phyloP scores from a whole-genome alignment of 2,797 vertebrate species.

The Protosalanx chinensis region DNA sequence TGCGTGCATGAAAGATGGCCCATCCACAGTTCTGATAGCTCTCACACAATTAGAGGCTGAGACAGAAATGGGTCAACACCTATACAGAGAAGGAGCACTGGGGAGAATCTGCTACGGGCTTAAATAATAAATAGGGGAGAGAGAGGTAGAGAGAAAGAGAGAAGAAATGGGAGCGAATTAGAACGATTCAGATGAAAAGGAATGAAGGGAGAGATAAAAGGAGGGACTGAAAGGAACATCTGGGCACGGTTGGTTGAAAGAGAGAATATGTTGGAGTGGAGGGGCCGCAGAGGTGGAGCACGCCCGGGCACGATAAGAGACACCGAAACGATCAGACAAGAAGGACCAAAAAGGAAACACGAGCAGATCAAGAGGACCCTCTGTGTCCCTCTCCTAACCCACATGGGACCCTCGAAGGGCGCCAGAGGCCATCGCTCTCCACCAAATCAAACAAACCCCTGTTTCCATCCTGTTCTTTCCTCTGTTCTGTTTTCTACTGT shows the following conservation, averaged over 20 bases:
- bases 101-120: constrained; percentile 47
- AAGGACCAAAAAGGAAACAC: constrained; percentile 36
- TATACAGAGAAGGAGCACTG: constrained; percentile 45
- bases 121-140: constrained; percentile 63
- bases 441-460: constrained; percentile 33
- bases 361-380: constrained; percentile 36
- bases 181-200: constrained; percentile 49
- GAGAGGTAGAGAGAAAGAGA: too few species aligned
- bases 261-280: constrained; percentile 23
- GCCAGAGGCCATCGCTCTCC: constrained; percentile 23
- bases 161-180: constrained; percentile 44
- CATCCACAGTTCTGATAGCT: constrained; percentile 27
- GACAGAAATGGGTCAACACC: constrained; percentile 65
- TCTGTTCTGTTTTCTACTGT: too few species aligned
- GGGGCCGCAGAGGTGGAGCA: constrained; percentile 32
- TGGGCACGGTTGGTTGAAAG: constrained; percentile 27
- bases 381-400: constrained; percentile 31
- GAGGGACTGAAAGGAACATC: constrained; percentile 16
- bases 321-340: constrained; percentile 37
- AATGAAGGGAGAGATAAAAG: constrained; percentile 38
- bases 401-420: constrained; percentile 48
- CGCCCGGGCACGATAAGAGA: constrained; percentile 41
- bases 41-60: constrained; percentile 52
- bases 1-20: constrained; percentile 28
- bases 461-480: constrained; percentile 9